phyloP scores from a whole-genome alignment of 53 echinoderm and acorn worm species.

The Glandiceps talaboti region DNA sequence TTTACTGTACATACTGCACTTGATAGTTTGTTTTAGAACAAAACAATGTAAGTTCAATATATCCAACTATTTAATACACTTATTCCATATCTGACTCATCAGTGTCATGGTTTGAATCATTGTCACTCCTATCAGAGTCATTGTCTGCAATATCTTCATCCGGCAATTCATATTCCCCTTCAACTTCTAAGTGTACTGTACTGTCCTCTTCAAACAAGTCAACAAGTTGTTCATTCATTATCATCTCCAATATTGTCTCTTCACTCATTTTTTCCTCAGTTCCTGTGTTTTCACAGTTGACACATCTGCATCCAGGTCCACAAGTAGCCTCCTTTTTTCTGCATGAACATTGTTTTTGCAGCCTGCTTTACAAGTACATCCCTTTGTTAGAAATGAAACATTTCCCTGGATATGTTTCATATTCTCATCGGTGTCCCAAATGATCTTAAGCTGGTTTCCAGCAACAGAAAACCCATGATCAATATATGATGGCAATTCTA shows the following conservation, averaged over 20 bases:
- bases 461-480: not conserved
- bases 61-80: not conserved
- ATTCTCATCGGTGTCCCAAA: not conserved
- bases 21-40: no score
- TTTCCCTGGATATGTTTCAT: not conserved
- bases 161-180: not conserved
- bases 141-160: not conserved
- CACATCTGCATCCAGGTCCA: not conserved
- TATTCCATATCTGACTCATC: not conserved
- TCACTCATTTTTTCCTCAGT: not conserved
- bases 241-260: not conserved
- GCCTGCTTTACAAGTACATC: not conserved
- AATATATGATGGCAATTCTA: not conserved
- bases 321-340: not conserved
- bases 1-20: no score
- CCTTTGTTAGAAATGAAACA: not conserved
- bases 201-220: not conserved
- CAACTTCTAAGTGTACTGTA: not conserved
- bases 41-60: no score
- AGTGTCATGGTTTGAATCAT: not conserved
- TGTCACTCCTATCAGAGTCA: not conserved
- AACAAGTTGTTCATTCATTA: not conserved
- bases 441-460: not conserved
- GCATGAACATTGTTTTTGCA: not conserved
- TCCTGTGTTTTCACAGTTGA: not conserved